phyloP scores from a whole-genome alignment of 2,113 vertebrate species.

The Piaya cayana region DNA sequence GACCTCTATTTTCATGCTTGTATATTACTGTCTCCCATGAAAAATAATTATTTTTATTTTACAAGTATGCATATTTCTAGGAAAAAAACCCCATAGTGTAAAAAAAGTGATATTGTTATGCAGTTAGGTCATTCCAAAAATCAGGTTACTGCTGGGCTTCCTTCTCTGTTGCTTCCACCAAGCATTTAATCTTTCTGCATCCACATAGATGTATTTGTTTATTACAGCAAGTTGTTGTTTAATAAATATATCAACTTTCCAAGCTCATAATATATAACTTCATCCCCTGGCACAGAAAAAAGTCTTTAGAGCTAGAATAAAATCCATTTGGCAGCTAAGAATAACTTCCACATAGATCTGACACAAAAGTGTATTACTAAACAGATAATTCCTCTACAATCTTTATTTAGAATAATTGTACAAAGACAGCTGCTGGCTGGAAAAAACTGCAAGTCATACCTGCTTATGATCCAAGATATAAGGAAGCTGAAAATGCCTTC shows the following conservation, averaged over 20 bases:
- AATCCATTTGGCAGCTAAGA: not conserved
- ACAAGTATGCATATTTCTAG: not conserved
- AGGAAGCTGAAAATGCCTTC: not conserved
- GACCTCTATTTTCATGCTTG: not conserved
- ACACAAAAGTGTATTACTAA: not conserved
- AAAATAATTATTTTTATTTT: not conserved
- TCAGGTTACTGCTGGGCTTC: not conserved
- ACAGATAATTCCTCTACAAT: not conserved
- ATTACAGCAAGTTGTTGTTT: too few species aligned
- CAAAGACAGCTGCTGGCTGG: not conserved
- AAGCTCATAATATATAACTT: not conserved
- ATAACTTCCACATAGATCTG: not conserved
- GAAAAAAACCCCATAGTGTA: fast-evolving
- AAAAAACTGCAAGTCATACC: not conserved
- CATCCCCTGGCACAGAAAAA: not conserved
- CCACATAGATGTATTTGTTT: not conserved
- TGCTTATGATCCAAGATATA: not conserved
- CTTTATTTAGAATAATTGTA: not conserved
- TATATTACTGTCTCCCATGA: not conserved
- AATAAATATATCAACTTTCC: not conserved
- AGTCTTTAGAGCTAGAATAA: not conserved
- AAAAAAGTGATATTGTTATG: not conserved
- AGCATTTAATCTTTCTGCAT: not conserved
- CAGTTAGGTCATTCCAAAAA: not conserved
- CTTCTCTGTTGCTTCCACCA: not conserved